These are phyloP conservation scores for Caenorhabditis angaria DNA, from an alignment of 2,888 invertebrate genomes.

Conservation along the genomic window DNA sequence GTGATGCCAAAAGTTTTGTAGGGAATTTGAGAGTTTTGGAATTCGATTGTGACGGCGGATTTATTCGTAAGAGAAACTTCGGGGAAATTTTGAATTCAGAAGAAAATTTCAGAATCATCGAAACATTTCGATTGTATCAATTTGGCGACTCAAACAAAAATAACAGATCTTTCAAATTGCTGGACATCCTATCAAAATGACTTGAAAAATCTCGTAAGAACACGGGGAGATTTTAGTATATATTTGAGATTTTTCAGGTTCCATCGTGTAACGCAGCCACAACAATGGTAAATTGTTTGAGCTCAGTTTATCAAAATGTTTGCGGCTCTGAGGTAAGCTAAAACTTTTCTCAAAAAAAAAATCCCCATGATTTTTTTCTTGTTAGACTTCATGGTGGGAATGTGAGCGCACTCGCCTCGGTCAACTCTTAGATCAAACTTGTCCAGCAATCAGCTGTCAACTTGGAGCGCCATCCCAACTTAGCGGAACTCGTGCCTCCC, in stretches of 20 bases:
- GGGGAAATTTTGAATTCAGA: not conserved
- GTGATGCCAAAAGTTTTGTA: constrained; percentile 30
- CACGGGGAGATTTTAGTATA: too few relatives aligned
- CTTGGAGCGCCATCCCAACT: constrained; percentile 7
- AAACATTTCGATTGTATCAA: constrained; percentile 3
- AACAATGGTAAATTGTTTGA: not conserved
- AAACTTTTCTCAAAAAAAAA: too few relatives aligned
- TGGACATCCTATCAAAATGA: constrained; percentile 10
- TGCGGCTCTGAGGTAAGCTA: not conserved
- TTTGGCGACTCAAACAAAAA: constrained; percentile 6
- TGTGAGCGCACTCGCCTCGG: constrained; percentile 47
- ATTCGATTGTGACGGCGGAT: constrained; percentile 50
- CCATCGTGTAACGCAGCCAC: not conserved
- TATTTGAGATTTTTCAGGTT: too few relatives aligned
- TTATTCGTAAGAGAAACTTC: constrained; percentile 47
- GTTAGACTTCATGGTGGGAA: constrained; percentile 47
- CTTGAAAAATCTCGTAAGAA: too few relatives aligned
- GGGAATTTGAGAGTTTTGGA: constrained; percentile 39
- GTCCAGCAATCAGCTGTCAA: constrained; percentile 36
- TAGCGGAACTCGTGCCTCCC: not conserved
- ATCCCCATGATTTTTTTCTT: not conserved
- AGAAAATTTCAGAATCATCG: constrained; percentile 9
- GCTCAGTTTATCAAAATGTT: not conserved
- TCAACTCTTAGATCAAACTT: constrained; percentile 30
- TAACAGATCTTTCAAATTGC: constrained; percentile 12